Evolutionary conservation across 2,888 invertebrate species (phyloP).

Genomic region (Arenicola marina): DNA sequence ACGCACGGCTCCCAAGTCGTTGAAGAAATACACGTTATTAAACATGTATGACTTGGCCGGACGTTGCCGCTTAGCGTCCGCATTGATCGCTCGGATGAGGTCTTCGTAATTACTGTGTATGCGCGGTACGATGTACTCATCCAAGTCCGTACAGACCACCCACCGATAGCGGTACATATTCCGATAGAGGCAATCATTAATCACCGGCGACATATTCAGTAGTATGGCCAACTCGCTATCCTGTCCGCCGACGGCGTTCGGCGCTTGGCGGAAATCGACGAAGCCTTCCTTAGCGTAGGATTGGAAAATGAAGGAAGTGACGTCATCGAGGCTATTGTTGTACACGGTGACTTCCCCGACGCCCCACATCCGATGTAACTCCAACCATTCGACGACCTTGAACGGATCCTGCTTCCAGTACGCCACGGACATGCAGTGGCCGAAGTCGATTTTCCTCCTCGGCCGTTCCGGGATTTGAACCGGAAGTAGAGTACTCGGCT

Average conservation of each 20-base stretch:
- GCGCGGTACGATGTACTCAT: conserved; percentile 26
- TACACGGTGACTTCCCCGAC: conserved; percentile 27
- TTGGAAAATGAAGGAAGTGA: conserved; percentile 4
- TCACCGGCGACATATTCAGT: conserved; percentile 28
- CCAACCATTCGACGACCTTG: conserved; percentile 27
- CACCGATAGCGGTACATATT: conserved; percentile 25
- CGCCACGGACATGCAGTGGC: conserved; percentile 29
- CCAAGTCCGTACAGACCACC: conserved; percentile 22
- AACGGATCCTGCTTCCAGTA: conserved; percentile 25
- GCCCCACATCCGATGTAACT: conserved; percentile 23
- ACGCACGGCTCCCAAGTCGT: conserved; percentile 15
- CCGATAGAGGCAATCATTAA: conserved; percentile 30
- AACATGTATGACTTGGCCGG: conserved; percentile 21
- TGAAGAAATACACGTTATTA: conserved; percentile 29
- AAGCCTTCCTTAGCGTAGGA: conserved; percentile 17
- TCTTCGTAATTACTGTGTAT: conserved; percentile 11
- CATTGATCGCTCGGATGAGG: conserved; percentile 12
- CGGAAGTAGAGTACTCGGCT: conserved; percentile 11
- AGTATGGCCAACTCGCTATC: conserved; percentile 15
- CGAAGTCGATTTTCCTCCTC: conserved; percentile 14
- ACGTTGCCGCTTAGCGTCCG: not conserved
- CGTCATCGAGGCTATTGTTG: conserved; percentile 9
- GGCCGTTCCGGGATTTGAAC: conserved; percentile 15
- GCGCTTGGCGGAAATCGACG: conserved; percentile 10
- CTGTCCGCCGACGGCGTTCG: conserved; percentile 1